phyloP scores from a whole-genome alignment of 2,113 vertebrate genomes.

The Ciconia boyciana region DNA sequence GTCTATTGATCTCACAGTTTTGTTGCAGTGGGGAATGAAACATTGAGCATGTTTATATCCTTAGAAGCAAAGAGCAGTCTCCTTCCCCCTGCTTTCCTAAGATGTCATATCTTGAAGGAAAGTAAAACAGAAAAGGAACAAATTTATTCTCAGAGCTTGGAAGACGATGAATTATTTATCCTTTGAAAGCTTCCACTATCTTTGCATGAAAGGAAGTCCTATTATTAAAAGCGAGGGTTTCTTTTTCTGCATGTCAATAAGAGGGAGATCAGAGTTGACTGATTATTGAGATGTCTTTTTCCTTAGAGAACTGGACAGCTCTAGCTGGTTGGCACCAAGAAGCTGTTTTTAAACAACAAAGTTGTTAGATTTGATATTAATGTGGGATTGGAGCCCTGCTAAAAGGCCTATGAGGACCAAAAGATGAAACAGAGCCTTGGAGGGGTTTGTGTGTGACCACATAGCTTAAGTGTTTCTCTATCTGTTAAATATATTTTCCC shows the following conservation, averaged over 20 bases:
- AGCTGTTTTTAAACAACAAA: conserved; percentile 60
- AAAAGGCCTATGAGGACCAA: neutral
- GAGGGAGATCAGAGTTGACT: conserved; percentile 53
- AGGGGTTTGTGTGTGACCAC: conserved; percentile 16
- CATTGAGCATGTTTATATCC: conserved; percentile 46
- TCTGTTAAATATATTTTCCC: neutral
- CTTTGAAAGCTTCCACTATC: conserved; percentile 69
- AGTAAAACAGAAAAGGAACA: conserved; percentile 73
- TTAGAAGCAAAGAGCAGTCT: conserved; percentile 65
- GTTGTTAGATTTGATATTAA: conserved; percentile 48
- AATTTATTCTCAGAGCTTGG: conserved; percentile 72
- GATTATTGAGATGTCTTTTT: conserved; percentile 24
- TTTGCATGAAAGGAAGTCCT: conserved; percentile 66
- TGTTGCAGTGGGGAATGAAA: conserved; percentile 65
- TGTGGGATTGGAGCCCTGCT: conserved; percentile 18
- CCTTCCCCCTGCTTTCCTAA: conserved; percentile 52
- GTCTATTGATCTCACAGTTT: conserved; percentile 71
- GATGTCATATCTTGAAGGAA: conserved; percentile 73
- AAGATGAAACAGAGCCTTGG: conserved; percentile 31
- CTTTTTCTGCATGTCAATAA: conserved; percentile 68
- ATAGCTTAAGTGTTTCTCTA: neutral
- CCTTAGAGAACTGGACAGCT: conserved; percentile 48
- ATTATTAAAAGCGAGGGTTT: conserved; percentile 66
- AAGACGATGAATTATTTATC: conserved; percentile 76
- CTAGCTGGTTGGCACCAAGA: neutral